Evolutionary conservation across 2,113 vertebrate species (phyloP).

Genomic region (Zosterops borbonicus): DNA sequence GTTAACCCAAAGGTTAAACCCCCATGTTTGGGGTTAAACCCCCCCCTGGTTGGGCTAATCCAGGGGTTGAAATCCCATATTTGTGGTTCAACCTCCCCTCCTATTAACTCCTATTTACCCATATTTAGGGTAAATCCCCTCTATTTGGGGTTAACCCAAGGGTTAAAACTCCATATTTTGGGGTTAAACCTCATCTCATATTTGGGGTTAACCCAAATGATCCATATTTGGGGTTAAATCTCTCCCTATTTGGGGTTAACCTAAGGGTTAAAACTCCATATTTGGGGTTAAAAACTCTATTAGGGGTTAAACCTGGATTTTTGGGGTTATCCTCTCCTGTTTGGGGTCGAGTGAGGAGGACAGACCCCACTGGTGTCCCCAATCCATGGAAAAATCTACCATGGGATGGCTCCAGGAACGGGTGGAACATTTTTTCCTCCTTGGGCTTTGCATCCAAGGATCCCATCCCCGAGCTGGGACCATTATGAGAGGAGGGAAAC

Average conservation of each 20-base stretch:
- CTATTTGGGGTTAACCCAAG: no score
- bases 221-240: no score
- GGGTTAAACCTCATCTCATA: not conserved
- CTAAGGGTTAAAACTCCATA: not conserved
- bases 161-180: not conserved
- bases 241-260: no score
- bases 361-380: accelerated
- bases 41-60: not conserved
- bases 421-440: accelerated
- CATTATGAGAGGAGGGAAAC: not conserved
- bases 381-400: accelerated
- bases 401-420: accelerated
- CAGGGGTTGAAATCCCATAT: no score
- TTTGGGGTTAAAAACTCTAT: no score
- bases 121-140: no score
- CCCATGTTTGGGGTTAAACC: no score
- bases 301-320: not conserved
- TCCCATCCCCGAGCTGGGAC: accelerated
- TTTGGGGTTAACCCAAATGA: not conserved
- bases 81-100: no score
- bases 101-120: no score
- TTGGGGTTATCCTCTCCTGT: not conserved
- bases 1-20: not conserved
- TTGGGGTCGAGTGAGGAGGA: not conserved
- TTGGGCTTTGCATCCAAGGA: not conserved